Evolutionary conservation across 2,888 invertebrate genomes (phyloP).

Genomic region (Synergus japonicus): DNA sequence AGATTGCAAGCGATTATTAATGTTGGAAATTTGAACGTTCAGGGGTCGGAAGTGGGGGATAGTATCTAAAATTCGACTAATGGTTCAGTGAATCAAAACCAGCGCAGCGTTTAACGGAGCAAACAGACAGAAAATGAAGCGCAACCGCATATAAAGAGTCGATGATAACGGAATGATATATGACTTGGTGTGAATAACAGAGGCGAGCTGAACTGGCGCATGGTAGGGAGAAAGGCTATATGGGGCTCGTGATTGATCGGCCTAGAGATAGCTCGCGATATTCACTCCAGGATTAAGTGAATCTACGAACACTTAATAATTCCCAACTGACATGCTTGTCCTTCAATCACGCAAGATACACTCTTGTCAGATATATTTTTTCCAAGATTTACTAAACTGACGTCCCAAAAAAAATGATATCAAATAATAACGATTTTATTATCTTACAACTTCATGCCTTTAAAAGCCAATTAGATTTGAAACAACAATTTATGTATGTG

Average conservation of each 20-base stretch:
- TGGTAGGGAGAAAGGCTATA: conserved; percentile 53
- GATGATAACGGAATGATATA: conserved; percentile 78
- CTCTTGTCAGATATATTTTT: neutral
- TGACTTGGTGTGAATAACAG: conserved; percentile 75
- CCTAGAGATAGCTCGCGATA: conserved; percentile 74
- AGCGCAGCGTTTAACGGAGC: conserved; percentile 64
- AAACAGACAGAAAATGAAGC: conserved; percentile 78
- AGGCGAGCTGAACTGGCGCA: conserved; percentile 61
- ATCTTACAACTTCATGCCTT: too few species aligned
- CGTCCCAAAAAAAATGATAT: neutral
- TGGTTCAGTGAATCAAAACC: conserved; percentile 74
- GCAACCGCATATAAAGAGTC: conserved; percentile 78
- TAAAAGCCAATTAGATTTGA: too few species aligned
- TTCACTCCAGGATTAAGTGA: conserved; percentile 76
- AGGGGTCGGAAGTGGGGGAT: conserved; percentile 63
- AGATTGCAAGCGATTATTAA: neutral
- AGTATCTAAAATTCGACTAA: conserved; percentile 72
- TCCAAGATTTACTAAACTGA: neutral
- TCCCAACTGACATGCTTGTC: conserved; percentile 42
- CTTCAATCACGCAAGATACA: conserved; percentile 34
- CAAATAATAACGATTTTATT: neutral
- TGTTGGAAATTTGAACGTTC: conserved; percentile 44
- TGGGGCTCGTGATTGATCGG: conserved; percentile 75
- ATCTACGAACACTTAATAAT: conserved; percentile 73
- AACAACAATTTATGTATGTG: too few species aligned